Percentiles rank a stretch among this genome's conserved stretches.
phyloP scores from a whole-genome alignment of 2,113 vertebrate species.

The Monarcha castaneiventris region DNA sequence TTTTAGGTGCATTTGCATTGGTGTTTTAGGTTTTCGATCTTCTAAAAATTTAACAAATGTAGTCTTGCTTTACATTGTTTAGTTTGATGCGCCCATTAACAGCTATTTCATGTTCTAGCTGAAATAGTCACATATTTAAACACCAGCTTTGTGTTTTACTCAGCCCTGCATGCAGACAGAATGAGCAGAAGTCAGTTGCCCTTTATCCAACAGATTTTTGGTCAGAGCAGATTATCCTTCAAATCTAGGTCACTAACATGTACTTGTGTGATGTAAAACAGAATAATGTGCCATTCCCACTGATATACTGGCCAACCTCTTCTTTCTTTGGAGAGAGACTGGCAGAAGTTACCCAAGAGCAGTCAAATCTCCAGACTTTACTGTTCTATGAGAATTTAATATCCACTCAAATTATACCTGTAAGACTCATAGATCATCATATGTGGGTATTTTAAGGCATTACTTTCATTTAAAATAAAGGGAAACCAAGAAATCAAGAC shows the following conservation, averaged over 20 bases:
- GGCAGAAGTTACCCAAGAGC: not conserved
- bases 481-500: not conserved
- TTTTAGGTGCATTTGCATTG: rapidly evolving
- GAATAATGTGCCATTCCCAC: not conserved
- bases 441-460: not conserved
- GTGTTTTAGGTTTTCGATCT: not conserved
- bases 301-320: not conserved
- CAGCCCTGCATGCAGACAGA: not conserved
- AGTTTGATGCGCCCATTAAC: not conserved
- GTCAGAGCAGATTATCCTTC: slow-evolving; percentile 18
- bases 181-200: not conserved
- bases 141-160: not conserved
- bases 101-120: not conserved
- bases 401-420: not conserved
- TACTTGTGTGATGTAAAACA: not conserved
- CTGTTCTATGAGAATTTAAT: not conserved
- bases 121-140: not conserved
- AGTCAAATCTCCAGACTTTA: not conserved
- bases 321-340: not conserved
- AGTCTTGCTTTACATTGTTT: not conserved
- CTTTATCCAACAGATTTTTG: not conserved
- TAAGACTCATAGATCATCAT: not conserved
- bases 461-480: not conserved
- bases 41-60: not conserved
- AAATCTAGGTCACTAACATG: not conserved